Evolutionary conservation across 2,113 vertebrate species (phyloP), one percentile per base, ranked within the genome.

Genomic region (Phocoena sinus): DNA sequence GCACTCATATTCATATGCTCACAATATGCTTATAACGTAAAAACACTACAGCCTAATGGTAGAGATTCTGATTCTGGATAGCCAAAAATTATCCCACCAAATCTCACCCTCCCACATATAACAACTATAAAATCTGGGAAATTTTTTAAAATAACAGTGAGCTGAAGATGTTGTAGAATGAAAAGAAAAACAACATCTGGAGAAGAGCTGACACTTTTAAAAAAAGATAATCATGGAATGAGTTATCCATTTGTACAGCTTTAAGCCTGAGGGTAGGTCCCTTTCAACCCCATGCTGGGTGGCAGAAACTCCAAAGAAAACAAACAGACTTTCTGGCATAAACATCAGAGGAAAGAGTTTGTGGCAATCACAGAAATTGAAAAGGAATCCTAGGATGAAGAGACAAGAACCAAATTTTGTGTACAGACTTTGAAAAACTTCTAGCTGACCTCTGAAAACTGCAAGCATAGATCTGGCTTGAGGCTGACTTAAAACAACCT

Each of bases 121-220:
- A 53, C 3, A 79, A 41, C 20, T 12, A 68, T 23, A 89, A 77
- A 68, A 68, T 70, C 5, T n/a, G 28, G 20, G 20, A 17, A 38
- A 68, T 94, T 33, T 11, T 50, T 41, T 60, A 56, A 87, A 84
- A 20, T 41, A 26, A 79, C 18, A 90, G 38, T 50, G 23, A 97
- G 25, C 4, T 84, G 13, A 89, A 95, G 36, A 56, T 8, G 38
- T 41, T 71, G 15, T 0, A 88, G 10, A 41, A 83, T 60, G 21
- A 56, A 56, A 50, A 79, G 4, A 4, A 89, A 63, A 85, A 4
- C 8, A 60, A 1, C 26, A 62, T 79, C 2, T 88, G 20, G 36
- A 73, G 33, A 70, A 82, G 7, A 71, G 14, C 0, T 62, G 36
- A 31, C 10, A 50, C 6, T 20, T 77, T 38, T 41, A 71, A 91